These are phyloP conservation scores for Agrilus planipennis DNA, from an alignment of 1,140 invertebrate genomes.

Conservation along the genomic window DNA sequence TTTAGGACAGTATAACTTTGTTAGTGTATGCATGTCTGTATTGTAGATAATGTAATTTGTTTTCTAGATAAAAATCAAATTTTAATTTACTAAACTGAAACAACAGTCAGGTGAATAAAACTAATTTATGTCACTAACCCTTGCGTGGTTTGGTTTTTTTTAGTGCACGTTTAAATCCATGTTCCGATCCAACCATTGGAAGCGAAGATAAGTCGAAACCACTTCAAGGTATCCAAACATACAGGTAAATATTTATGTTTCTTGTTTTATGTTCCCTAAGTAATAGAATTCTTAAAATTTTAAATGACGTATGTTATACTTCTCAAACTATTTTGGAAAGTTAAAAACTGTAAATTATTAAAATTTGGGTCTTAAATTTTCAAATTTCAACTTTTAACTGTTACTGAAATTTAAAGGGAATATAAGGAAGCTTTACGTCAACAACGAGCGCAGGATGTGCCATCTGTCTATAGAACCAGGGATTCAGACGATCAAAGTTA, in stretches of 20 bases:
- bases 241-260: conserved; percentile 49
- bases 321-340: too few species aligned
- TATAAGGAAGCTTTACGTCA: conserved; percentile 79
- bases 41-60: not conserved
- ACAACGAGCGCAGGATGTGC: conserved; percentile 62
- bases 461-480: conserved; percentile 54
- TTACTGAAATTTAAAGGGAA: conserved; percentile 48
- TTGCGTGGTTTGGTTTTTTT: conserved; percentile 18
- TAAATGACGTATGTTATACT: too few species aligned
- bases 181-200: conserved; percentile 20
- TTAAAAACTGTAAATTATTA: too few species aligned
- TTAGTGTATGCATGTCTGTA: too few species aligned
- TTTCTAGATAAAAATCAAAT: not conserved
- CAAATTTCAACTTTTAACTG: too few species aligned
- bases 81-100: not conserved
- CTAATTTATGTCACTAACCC: conserved; percentile 4
- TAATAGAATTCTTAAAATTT: conserved; percentile 1
- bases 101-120: not conserved
- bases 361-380: too few species aligned
- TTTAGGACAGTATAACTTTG: too few species aligned
- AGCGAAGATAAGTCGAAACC: conserved; percentile 54
- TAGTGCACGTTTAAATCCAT: conserved; percentile 29
- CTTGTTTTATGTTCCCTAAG: not conserved
- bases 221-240: conserved; percentile 68
- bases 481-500: conserved; percentile 33